A percentile compares a stretch with the other conserved stretches of the same genome.
These are phyloP conservation scores for Xiphorhynchus erythropygius DNA, from an alignment of 2,797 vertebrate genomes.

Conservation along the genomic window DNA sequence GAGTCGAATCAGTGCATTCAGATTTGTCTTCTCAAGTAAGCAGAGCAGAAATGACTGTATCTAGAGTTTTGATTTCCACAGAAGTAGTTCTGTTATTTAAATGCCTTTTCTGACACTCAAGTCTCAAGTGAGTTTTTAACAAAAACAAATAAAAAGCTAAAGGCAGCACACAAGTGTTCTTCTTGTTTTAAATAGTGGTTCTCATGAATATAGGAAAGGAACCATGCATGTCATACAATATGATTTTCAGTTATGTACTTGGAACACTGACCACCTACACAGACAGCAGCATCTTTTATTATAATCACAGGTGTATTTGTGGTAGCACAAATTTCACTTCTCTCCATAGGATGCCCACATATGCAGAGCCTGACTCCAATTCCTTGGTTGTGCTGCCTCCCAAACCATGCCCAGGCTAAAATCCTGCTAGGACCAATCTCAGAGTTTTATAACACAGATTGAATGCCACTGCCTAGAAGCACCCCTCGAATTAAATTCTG, in stretches of 20 bases:
- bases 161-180: background rate
- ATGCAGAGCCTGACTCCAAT: background rate
- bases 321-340: background rate
- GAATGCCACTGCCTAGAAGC: background rate
- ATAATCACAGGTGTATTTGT: background rate
- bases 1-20: background rate
- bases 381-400: background rate
- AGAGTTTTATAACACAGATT: background rate
- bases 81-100: background rate
- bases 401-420: background rate
- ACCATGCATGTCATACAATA: background rate
- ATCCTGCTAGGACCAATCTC: background rate
- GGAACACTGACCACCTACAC: accelerated
- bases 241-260: background rate
- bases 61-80: background rate
- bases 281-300: background rate
- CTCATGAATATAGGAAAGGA: background rate
- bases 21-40: background rate
- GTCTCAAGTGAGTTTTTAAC: background rate
- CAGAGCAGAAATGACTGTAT: background rate
- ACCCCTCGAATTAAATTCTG: background rate
- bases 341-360: accelerated
- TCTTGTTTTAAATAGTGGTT: background rate
- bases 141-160: background rate
- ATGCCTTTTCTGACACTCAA: background rate